Evolutionary conservation across 2,888 invertebrate species (phyloP), one percentile per base, ranked within the genome.

Genomic region (Agrochola litura): DNA sequence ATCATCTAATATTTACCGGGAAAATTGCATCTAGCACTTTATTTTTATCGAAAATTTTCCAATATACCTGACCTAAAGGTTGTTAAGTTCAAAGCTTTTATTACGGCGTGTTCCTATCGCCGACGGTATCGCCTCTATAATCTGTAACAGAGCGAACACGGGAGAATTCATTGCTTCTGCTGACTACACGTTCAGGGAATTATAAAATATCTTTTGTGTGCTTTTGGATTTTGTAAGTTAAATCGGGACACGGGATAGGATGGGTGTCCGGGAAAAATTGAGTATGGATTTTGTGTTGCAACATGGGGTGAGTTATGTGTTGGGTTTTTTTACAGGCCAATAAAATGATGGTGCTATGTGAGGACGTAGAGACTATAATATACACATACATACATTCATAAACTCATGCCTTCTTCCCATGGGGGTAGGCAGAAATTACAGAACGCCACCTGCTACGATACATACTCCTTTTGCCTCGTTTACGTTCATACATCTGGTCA

Each of bases 131-230:
- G 76, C 82, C 75, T 86, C 87, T 86, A 87, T 89, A 90, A 92
- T 91, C 91, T 91, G 86, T 89, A 84, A 89, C 87, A 86, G 82
- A 83, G 82, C 86, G 86, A 90, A 84, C 85, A 86, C 75, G 71
- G 84, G 80, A 81, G 75, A 88, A 89, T 91, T 90, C 89, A 90
- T 84, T 88, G 90, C 89, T 82, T 73, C 73, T 78, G 88, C 86
- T 83, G 89, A 88, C 86, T 90, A 77, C 69, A 87, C 86, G 81
- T 82, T 86, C 79, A 73, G 86, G 83, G 85, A 83, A 87, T 87
- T 87, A 85, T 89, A 89, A 86, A 87, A 86, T 83, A 80, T 77
- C 68, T 79, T 77, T 79, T 73, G 70, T 79, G 72, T 67, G 73
- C 66, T 49, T 52, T 52, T 37, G 37, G 56, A 43, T 76, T 76